Conservation (phyloP, 2,888 invertebrate genomes). For the Aphidius colemani region DNA sequence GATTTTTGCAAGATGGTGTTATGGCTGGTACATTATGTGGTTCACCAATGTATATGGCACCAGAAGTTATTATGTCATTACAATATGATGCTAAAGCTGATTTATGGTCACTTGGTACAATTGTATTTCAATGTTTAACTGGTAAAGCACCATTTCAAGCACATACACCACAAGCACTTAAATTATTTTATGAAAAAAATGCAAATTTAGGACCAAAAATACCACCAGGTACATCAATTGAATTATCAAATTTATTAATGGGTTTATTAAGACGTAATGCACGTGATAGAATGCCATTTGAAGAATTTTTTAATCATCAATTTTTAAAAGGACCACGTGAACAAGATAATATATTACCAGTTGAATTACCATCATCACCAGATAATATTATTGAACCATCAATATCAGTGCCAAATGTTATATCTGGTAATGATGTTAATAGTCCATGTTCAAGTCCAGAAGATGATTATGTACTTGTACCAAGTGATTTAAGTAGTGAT, state of each 20-base stretch:
- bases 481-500: constrained; percentile 56
- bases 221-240: constrained; percentile 89
- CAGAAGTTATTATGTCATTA: constrained; percentile 98
- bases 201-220: constrained; percentile 88
- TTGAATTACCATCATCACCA: constrained; percentile 54
- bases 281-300: constrained; percentile 94
- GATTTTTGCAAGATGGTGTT: constrained; percentile 97
- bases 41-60: constrained; percentile 99
- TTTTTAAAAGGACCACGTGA: constrained; percentile 74
- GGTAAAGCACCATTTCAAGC: constrained; percentile 99
- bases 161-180: constrained; percentile 95
- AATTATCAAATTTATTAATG: constrained; percentile 83
- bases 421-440: constrained; percentile 48
- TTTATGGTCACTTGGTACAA: constrained; percentile 98
- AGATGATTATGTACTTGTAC: constrained; percentile 58
- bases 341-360: constrained; percentile 60
- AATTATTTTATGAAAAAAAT: constrained; percentile 96
- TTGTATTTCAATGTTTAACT: constrained; percentile 97
- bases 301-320: constrained; percentile 92
- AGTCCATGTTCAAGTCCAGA: constrained; percentile 60
- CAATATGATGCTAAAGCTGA: constrained; percentile 99
- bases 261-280: constrained; percentile 90
- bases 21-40: constrained; percentile 99
- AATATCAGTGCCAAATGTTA: constrained; percentile 37
- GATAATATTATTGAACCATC: constrained; percentile 46